phyloP scores from a whole-genome alignment of 2,797 vertebrate genomes.

The Zalophus californianus region DNA sequence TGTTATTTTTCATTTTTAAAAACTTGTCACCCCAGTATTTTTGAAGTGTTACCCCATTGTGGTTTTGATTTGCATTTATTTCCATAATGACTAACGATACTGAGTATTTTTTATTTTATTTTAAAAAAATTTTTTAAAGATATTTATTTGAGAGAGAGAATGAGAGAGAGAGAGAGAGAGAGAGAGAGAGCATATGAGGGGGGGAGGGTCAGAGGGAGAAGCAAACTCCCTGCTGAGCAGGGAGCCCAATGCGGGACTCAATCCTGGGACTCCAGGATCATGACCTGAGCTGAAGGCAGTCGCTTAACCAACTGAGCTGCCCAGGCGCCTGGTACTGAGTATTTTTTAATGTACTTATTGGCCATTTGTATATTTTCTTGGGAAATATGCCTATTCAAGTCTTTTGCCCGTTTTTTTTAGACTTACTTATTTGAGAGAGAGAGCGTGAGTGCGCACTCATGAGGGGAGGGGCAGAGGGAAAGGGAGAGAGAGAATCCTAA shows the following conservation, averaged over 20 bases:
- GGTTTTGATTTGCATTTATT: background rate
- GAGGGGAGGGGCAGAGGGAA: background rate
- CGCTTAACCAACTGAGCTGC: too few species aligned
- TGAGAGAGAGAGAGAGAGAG: too few species aligned
- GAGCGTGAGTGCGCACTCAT: background rate
- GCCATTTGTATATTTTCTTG: background rate
- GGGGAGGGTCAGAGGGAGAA: too few species aligned
- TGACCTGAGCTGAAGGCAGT: too few species aligned
- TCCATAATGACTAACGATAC: background rate
- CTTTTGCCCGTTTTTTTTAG: background rate
- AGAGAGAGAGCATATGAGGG: too few species aligned
- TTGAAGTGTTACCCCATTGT: background rate
- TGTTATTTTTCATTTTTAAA: background rate
- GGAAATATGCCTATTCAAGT: background rate
- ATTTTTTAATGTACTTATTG: background rate
- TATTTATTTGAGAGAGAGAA: too few species aligned
- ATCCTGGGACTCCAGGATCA: too few species aligned
- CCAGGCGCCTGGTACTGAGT: background rate
- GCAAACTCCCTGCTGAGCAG: too few species aligned
- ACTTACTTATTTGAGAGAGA: background rate
- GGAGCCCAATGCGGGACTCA: too few species aligned
- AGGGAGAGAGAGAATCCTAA: background rate
- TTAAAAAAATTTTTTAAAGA: too few species aligned
- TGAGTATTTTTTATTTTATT: background rate
- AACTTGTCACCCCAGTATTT: background rate